Base-by-base conservation (phyloP, 1,140 invertebrate genomes). In the Tetramorium alpestre region DNA sequence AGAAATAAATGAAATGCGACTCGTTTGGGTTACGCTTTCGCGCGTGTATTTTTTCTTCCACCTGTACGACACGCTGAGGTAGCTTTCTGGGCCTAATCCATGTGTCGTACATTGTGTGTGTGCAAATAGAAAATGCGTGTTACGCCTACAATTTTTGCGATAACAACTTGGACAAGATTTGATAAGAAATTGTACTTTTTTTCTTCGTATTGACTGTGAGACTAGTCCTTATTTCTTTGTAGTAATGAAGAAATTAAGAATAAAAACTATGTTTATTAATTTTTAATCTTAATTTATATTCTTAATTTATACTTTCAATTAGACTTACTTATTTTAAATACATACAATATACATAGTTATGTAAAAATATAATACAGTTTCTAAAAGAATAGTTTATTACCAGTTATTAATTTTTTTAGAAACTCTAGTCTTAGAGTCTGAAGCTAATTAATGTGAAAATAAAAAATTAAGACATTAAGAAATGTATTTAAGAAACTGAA, bases 11-110 rank as follows among this genome's bases (percentile, higher is more conserved):
- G 13, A 65, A 78, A 25, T 65, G 10, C 60, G 13, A 75, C 13
- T 60, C 13, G 54, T 47, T 72, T 18, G 33, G n/a, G 49, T 85
- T 85, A 89, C 87, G 82, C 75, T 89, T 89, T 89, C 28, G 25
- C n/a, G 69, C 51, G n/a, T 80, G 33, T 28, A 84, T 84, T 62
- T 84, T 81, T 82, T 69, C 22, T 73, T 60, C n/a, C 33, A 3
- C 25, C 11, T 25, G 38, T 2, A 25, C 56, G 80, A 84, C 33
- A 84, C 54, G 80, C 80, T 84, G 18, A 84, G 10, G 25, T 73
- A 84, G 44, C 25, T 84, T 62, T 84, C 80, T 84, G 51, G 80
- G 67, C 38, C 38, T 72, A 22, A 2, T 33, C 47, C 41, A 7
- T 41, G 60, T 82, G 67, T 73, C 67, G 49, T 73, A 47, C 22